A percentile compares a stretch with the other conserved stretches of the same genome.
These are phyloP conservation scores for Fabriciana adippe DNA, from an alignment of 2,888 invertebrate species.

Conservation along the genomic window DNA sequence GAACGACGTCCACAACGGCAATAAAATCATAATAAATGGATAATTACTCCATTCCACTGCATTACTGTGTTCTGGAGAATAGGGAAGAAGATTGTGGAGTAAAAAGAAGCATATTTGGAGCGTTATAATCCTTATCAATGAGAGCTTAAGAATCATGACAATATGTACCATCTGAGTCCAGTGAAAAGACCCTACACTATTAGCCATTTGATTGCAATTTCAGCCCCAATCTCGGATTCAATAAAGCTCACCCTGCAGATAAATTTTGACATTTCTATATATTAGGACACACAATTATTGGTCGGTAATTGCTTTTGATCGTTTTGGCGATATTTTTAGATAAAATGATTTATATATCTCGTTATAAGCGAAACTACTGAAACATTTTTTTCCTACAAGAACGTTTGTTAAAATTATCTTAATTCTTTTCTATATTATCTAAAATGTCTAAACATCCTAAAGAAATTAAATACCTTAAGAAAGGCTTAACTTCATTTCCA, in stretches of 20 bases:
- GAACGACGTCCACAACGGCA: slow-evolving; percentile 48
- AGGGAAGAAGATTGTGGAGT: slow-evolving; percentile 30
- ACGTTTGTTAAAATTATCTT: background rate
- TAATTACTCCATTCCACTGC: slow-evolving; percentile 80
- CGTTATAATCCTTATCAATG: slow-evolving; percentile 29
- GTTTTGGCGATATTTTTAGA: slow-evolving; percentile 30
- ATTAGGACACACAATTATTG: slow-evolving; percentile 74
- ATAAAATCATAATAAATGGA: slow-evolving; percentile 80
- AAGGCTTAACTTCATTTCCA: too few relatives aligned
- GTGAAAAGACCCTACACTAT: slow-evolving; percentile 60
- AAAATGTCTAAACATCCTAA: too few relatives aligned
- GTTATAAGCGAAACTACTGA: too few relatives aligned
- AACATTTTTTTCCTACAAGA: background rate
- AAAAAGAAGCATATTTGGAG: background rate
- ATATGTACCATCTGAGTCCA: slow-evolving; percentile 47
- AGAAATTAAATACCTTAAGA: too few relatives aligned
- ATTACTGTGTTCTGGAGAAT: slow-evolving; percentile 57
- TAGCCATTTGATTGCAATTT: slow-evolving; percentile 69
- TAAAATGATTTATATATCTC: slow-evolving; percentile 25
- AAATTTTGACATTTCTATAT: slow-evolving; percentile 75
- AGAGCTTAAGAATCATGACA: slow-evolving; percentile 18
- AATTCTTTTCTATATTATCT: too few relatives aligned
- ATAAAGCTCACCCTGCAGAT: slow-evolving; percentile 68
- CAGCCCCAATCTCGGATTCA: slow-evolving; percentile 61
- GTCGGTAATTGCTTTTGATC: slow-evolving; percentile 56